These are phyloP conservation scores for Zeus faber DNA, from an alignment of 2,113 vertebrate genomes.

Conservation along the genomic window DNA sequence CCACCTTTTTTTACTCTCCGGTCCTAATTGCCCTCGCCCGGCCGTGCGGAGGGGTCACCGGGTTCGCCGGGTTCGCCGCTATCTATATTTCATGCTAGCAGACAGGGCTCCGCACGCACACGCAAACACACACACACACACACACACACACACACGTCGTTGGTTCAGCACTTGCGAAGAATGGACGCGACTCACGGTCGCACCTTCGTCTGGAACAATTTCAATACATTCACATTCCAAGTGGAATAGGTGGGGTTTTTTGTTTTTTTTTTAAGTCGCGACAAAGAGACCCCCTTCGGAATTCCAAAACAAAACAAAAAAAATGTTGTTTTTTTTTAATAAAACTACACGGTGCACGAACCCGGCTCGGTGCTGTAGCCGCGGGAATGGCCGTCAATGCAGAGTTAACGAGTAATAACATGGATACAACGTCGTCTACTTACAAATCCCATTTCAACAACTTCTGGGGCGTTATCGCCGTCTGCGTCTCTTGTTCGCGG, in stretches of 20 bases:
- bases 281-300: too few species aligned
- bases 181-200: neutral
- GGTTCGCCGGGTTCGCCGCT: constrained; percentile 80
- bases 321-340: too few species aligned
- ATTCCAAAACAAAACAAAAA: too few species aligned
- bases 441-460: constrained; percentile 64
- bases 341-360: too few species aligned
- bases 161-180: too few species aligned
- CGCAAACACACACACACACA: neutral
- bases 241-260: too few species aligned
- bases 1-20: too few species aligned
- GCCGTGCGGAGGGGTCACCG: constrained; percentile 71
- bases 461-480: constrained; percentile 65
- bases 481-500: constrained; percentile 36
- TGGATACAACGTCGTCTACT: constrained; percentile 34
- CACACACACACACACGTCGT: constrained; percentile 22
- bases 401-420: neutral
- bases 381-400: neutral
- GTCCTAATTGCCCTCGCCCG: constrained; percentile 62
- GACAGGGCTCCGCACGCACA: constrained; percentile 48
- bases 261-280: too few species aligned
- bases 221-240: neutral
- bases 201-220: neutral
- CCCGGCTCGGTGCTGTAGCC: too few species aligned
- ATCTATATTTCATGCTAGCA: constrained; percentile 66